A percentile compares a stretch with the other conserved stretches of the same genome.
These are phyloP conservation scores for Pissodes strobi DNA, from an alignment of 1,140 invertebrate genomes.

Conservation along the genomic window DNA sequence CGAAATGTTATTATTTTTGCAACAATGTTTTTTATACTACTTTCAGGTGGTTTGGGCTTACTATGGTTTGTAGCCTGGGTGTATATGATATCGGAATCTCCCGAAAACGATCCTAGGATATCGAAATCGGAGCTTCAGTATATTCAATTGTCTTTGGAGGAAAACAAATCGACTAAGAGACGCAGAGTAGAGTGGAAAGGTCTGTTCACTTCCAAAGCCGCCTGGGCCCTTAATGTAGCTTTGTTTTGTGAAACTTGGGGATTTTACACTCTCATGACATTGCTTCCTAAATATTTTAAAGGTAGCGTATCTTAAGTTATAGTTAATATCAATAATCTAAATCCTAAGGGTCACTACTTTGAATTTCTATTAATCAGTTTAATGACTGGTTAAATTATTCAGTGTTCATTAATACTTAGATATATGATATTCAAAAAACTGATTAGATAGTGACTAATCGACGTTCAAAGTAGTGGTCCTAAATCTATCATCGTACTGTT, in stretches of 20 bases:
- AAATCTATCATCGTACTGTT: too few species aligned
- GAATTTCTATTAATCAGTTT: too few species aligned
- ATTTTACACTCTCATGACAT: constrained; percentile 9
- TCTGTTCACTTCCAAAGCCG: constrained; percentile 1
- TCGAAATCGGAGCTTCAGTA: constrained; percentile 8
- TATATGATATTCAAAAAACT: too few species aligned
- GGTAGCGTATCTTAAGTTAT: too few species aligned
- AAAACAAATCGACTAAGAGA: neutral
- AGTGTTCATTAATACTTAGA: too few species aligned
- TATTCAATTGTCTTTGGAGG: constrained; percentile 34
- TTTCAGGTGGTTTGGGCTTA: constrained; percentile 21
- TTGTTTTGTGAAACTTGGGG: constrained; percentile 18
- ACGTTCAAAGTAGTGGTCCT: too few species aligned
- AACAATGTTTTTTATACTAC: too few species aligned
- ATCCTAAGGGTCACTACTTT: too few species aligned
- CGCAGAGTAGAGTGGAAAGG: neutral
- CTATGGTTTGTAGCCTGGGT: constrained; percentile 15
- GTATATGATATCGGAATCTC: constrained; percentile 1
- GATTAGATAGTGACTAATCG: too few species aligned
- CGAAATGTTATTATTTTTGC: too few species aligned
- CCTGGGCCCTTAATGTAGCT: constrained; percentile 4
- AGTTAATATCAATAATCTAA: too few species aligned
- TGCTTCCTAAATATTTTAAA: constrained; percentile 14
- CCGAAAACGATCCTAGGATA: constrained; percentile 10
- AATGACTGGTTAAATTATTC: too few species aligned